A percentile compares a stretch with the other conserved stretches of the same genome.
Evolutionary conservation across 2,113 vertebrate species (phyloP).

Genomic region (Pteropus alecto): DNA sequence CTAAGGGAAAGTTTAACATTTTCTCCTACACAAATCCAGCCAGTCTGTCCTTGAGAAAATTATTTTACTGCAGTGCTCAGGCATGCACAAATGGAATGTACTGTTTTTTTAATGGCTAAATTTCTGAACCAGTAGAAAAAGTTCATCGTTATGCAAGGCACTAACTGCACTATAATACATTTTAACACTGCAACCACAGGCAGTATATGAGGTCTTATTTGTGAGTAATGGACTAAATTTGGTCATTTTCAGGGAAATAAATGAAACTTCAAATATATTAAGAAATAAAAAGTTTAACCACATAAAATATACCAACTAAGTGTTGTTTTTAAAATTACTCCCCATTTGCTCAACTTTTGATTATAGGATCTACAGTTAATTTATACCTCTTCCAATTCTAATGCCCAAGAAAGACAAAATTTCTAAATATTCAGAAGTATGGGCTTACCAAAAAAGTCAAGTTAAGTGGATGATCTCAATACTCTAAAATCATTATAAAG

Average conservation of each 20-base stretch:
- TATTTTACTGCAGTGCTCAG: constrained; percentile 54
- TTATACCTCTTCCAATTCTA: not conserved
- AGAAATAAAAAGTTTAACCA: constrained; percentile 30
- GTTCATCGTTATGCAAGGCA: not conserved
- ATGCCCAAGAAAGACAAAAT: not conserved
- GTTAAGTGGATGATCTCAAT: not conserved
- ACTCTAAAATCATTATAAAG: not conserved
- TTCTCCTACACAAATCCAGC: constrained; percentile 74
- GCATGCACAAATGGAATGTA: constrained; percentile 64
- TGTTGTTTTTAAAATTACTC: not conserved
- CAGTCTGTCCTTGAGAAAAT: not conserved
- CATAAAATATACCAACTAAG: not conserved
- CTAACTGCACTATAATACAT: not conserved
- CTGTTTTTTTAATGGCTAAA: constrained; percentile 26
- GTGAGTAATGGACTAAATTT: not conserved
- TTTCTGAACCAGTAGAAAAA: constrained; percentile 39
- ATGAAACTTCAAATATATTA: constrained; percentile 28
- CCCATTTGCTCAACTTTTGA: not conserved
- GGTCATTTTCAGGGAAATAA: not conserved
- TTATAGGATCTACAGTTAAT: not conserved
- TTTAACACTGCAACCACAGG: not conserved
- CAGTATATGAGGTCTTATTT: not conserved
- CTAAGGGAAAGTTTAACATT: constrained; percentile 82
- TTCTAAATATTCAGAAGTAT: not conserved
- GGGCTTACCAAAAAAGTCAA: not conserved